Base-by-base conservation (phyloP, 2,797 vertebrate genomes). In the Myotis vivesi region DNA sequence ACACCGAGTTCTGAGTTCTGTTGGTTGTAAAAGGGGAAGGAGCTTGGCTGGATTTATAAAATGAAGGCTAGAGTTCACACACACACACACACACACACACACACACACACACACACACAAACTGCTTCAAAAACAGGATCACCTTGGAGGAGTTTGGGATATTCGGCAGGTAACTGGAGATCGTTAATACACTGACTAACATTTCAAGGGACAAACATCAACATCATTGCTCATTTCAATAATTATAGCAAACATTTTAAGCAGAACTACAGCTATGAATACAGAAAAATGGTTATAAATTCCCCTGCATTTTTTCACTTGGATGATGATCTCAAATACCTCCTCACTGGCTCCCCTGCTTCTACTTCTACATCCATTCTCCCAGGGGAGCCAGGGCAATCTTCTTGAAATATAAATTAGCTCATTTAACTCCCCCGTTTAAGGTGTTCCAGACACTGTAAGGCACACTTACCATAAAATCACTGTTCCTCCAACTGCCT, bases 1-100 rank as follows among this genome's bases (percentile, higher is more conserved):
- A 68, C 8, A 72, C 15, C 8, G 49, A 59, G n/a, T 49, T 72
- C 89, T 87, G 49, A 59, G 36, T 59, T 72, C 86, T 87, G 62
- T 38, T 77, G 36, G 46, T 51, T 92, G 62, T 88, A 88, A 94
- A 55, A 90, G 51, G 11, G 16, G 87, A 93, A 87, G 77, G 46
- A 84, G 25, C 28, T 49, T 22, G 6, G 66, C 19, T 83, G 41
- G 53, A 72, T 68, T 89, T 75, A 85, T 44, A 44, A 84, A 85
- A 64, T 53, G 28, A 89, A 87, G 49, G 80, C 36, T 8, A 71
- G 44, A 83, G 46, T 30, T 71, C 13, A 51, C n/a, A 85, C 6
- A 15, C 20, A 53, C 64, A 64, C 30, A 17, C 64, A n/a, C 64
- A 17, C 30, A n/a, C 62, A 17, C 15, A 66, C 64, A 66, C 62